These are phyloP conservation scores for Lacanobia oleracea DNA, from an alignment of 2,888 invertebrate species.

Conservation along the genomic window DNA sequence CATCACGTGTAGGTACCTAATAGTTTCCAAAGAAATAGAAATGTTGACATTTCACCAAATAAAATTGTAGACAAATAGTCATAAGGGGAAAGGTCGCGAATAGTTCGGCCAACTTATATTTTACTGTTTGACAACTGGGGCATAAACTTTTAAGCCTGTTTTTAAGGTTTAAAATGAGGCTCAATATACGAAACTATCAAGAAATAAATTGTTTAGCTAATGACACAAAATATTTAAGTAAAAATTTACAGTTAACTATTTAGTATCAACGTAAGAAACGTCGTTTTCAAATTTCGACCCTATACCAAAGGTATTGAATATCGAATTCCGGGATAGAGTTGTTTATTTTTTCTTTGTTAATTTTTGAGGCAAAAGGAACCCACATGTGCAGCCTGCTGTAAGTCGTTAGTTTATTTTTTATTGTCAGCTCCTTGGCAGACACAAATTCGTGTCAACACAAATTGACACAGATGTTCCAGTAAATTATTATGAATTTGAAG, in stretches of 20 bases:
- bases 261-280: constrained; percentile 55
- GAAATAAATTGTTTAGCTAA: constrained; percentile 70
- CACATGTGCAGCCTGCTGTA: constrained; percentile 83
- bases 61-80: constrained; percentile 80
- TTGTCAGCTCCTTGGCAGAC: constrained; percentile 75
- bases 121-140: constrained; percentile 16
- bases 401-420: constrained; percentile 84
- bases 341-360: constrained; percentile 66
- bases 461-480: constrained; percentile 84
- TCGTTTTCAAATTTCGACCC: constrained; percentile 64
- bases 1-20: constrained; percentile 63
- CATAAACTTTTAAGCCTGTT: constrained; percentile 41
- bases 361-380: constrained; percentile 78
- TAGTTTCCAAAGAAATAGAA: constrained; percentile 64
- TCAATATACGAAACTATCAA: neutral
- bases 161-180: constrained; percentile 63
- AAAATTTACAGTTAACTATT: constrained; percentile 75
- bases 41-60: constrained; percentile 82
- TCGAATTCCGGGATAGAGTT: constrained; percentile 54
- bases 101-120: constrained; percentile 57
- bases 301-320: constrained; percentile 47
- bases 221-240: constrained; percentile 83
- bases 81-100: constrained; percentile 76
- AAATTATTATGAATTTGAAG: constrained; percentile 73
- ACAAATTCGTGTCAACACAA: constrained; percentile 84